Evolutionary conservation across 2,113 vertebrate genomes (phyloP).

Genomic region (Mustelus asterias): DNA sequence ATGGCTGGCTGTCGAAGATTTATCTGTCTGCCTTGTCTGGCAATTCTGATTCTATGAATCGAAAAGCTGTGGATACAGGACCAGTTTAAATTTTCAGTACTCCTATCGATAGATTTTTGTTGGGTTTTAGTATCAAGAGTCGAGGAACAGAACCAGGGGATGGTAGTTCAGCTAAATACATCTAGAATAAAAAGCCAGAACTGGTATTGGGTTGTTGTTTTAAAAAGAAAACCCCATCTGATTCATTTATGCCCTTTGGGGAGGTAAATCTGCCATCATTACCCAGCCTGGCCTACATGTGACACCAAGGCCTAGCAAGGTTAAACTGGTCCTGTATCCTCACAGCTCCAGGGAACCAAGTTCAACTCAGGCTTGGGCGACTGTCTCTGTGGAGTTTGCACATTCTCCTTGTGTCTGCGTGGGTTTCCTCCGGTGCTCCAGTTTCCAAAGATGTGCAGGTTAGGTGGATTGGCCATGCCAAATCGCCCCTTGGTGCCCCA

Average conservation of each 20-base stretch:
- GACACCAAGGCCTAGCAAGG: no score
- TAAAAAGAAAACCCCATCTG: not conserved
- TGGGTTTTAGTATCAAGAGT: not conserved
- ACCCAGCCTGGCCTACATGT: not conserved
- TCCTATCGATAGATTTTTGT: not conserved
- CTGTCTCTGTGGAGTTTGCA: no score
- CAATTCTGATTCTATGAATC: not conserved
- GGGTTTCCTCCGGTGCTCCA: no score
- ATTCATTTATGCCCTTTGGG: not conserved
- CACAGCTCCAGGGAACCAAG: no score
- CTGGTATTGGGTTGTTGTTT: not conserved
- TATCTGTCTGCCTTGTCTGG: not conserved
- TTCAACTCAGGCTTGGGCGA: no score
- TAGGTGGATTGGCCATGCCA: no score
- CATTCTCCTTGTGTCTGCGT: no score
- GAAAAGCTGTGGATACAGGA: not conserved
- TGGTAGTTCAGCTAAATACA: not conserved
- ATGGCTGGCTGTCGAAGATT: not conserved
- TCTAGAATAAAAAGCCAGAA: not conserved
- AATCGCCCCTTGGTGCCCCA: no score
- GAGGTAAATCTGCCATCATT: not conserved
- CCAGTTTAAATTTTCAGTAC: not conserved
- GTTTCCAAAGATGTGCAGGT: no score
- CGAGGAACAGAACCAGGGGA: not conserved
- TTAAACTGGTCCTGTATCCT: no score